These are phyloP conservation scores for Nyctibius grandis DNA, from an alignment of 2,797 vertebrate genomes.

Conservation along the genomic window DNA sequence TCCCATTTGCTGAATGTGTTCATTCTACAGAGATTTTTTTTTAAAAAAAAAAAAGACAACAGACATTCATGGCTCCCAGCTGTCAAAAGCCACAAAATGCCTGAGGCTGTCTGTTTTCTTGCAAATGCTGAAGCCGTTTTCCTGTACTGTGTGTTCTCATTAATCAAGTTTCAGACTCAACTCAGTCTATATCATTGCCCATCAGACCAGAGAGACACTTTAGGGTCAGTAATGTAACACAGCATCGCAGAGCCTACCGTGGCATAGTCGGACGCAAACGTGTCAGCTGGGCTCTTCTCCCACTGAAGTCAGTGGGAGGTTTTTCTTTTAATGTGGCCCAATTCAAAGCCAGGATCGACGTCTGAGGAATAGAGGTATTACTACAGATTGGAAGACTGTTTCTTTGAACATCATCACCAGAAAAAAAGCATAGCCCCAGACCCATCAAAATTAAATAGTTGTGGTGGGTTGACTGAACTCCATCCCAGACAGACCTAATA, in stretches of 20 bases:
- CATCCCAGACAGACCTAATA: background rate
- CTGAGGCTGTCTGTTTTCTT: conserved; percentile 57
- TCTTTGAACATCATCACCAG: background rate
- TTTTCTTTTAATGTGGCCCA: background rate
- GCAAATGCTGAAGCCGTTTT: conserved; percentile 50
- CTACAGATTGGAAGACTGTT: background rate
- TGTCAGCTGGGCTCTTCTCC: background rate
- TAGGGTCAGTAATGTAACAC: background rate
- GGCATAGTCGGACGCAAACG: accelerated
- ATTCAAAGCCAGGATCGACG: background rate
- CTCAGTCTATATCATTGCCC: background rate
- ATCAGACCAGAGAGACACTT: background rate
- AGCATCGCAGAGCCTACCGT: background rate
- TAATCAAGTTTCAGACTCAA: conserved; percentile 35
- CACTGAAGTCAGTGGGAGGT: background rate
- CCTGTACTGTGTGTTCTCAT: conserved; percentile 32
- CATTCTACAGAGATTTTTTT: background rate
- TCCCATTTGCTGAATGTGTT: conserved; percentile 49
- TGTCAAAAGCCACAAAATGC: conserved; percentile 67
- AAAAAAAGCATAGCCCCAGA: background rate
- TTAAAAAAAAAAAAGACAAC: conserved; percentile 11
- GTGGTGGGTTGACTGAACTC: background rate
- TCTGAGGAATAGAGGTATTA: background rate
- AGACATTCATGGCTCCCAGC: conserved; percentile 49
- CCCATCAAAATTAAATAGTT: background rate